phyloP scores from a whole-genome alignment of 2,888 invertebrate genomes.

The Clepsis dumicolana region DNA sequence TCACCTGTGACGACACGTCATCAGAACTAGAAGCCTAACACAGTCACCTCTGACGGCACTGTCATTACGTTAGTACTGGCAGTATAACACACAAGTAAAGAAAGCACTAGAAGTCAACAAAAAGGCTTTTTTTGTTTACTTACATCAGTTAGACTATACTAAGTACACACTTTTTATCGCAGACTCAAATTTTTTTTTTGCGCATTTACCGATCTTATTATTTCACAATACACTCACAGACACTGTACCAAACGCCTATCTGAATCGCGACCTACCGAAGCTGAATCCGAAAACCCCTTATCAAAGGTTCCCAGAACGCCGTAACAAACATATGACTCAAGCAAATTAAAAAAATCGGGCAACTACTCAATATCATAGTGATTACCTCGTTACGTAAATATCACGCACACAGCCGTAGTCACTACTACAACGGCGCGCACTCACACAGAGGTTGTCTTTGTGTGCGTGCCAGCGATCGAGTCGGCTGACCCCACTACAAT shows the following conservation, averaged over 20 bases:
- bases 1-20: not conserved
- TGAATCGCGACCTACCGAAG: slow-evolving; percentile 8
- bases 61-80: not conserved
- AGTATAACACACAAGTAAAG: not conserved
- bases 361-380: slow-evolving; percentile 79
- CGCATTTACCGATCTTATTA: not conserved
- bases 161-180: too few species aligned
- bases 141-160: too few species aligned
- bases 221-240: slow-evolving; percentile 41
- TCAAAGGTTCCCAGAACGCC: slow-evolving; percentile 49
- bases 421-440: slow-evolving; percentile 50
- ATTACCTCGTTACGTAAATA: slow-evolving; percentile 84
- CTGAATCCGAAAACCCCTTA: slow-evolving; percentile 33
- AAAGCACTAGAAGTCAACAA: not conserved
- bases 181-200: not conserved
- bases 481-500: slow-evolving; percentile 83
- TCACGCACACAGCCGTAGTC: slow-evolving; percentile 50
- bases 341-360: slow-evolving; percentile 76
- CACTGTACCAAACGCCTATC: slow-evolving; percentile 37
- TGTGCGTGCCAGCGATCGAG: slow-evolving; percentile 76
- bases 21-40: too few species aligned
- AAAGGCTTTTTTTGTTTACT: not conserved
- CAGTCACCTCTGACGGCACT: too few species aligned
- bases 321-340: slow-evolving; percentile 81
- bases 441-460: slow-evolving; percentile 59